Evolutionary conservation across 30 jellyfish, hydroid and myxozoan species (phyloP), one percentile per base, ranked within the genome.

Genomic region (Cassiopea andromeda): DNA sequence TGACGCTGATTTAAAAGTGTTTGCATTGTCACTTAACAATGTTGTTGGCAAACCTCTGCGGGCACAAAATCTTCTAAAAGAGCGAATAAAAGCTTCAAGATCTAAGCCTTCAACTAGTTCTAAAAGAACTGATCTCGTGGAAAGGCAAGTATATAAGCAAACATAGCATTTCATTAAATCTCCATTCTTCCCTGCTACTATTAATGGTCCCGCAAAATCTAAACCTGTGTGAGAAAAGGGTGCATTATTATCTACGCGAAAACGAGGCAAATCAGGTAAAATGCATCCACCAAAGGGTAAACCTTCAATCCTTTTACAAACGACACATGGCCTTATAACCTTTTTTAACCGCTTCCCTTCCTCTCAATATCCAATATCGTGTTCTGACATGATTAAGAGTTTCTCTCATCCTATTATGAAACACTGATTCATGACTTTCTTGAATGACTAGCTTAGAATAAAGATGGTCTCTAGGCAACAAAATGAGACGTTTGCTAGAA

Each of bases 211-310:
- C 2, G 89, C 85, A 43, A 87, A 87, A 61, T 87, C 84, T 5
- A 87, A 19, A 38, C 93, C 91, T 19, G 85, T 77, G 44, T 72
- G 57, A 1, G 84, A 7, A 59, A 90, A 90, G 17, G 97, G 97
- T 61, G 90, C 93, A 75, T 71, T 80, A 27, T 87, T 90, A 81
- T 87, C 94, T 43, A 87, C 94, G 7, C 94, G 79, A 61, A 44
- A 57, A 13, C 76, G 82, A 4, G 89, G 94, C 48, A 87, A 77
- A 60, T 67, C 64, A 3, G 64, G 64, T 49, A 27, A 13, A 59
- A 77, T 13, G 86, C 86, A 77, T 17, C 86, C 69, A 38, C 14
- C 45, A 80, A 80, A 80, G 9, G 61, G 78, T 54, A 44, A 9
- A 49, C 89, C 89, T 50, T 80, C 79, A 9, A 54, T 7, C 78